phyloP scores from a whole-genome alignment of 2,797 vertebrate genomes.

The Acrossocheilus fasciatus region DNA sequence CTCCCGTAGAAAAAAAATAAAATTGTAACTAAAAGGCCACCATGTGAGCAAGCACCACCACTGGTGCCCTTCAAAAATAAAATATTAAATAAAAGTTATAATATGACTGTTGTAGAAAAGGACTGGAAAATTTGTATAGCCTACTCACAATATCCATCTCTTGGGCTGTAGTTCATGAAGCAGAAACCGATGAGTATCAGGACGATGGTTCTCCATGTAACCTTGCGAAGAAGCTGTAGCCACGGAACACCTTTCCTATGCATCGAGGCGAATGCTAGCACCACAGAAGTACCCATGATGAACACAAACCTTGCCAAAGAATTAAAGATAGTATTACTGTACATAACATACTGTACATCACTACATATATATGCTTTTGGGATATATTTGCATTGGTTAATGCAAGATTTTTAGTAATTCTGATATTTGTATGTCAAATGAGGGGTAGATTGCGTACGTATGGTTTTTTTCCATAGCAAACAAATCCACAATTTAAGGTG shows the following conservation, averaged over 20 bases:
- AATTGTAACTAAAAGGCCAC: neutral
- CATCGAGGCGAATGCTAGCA: conserved; percentile 77
- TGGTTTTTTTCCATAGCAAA: neutral
- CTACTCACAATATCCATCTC: conserved; percentile 75
- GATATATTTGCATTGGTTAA: neutral
- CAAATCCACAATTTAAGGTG: conserved; percentile 16
- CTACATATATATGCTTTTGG: neutral
- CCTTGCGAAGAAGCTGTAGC: conserved; percentile 73
- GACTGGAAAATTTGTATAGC: neutral
- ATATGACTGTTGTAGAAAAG: neutral
- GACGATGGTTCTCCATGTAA: conserved; percentile 73
- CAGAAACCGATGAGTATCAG: conserved; percentile 76
- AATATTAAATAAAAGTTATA: neutral
- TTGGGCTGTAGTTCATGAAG: conserved; percentile 81
- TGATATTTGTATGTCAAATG: neutral
- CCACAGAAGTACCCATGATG: conserved; percentile 78
- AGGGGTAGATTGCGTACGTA: too few relatives aligned
- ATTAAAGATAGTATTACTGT: conserved; percentile 39
- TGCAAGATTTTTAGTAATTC: neutral
- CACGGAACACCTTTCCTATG: conserved; percentile 69
- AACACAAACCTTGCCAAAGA: conserved; percentile 77
- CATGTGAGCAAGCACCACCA: neutral
- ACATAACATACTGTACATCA: neutral
- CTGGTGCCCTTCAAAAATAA: neutral
- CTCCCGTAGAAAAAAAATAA: too few relatives aligned